Base-by-base conservation (phyloP, 1,140 invertebrate genomes). In the Pogonognathellus flavescens region DNA sequence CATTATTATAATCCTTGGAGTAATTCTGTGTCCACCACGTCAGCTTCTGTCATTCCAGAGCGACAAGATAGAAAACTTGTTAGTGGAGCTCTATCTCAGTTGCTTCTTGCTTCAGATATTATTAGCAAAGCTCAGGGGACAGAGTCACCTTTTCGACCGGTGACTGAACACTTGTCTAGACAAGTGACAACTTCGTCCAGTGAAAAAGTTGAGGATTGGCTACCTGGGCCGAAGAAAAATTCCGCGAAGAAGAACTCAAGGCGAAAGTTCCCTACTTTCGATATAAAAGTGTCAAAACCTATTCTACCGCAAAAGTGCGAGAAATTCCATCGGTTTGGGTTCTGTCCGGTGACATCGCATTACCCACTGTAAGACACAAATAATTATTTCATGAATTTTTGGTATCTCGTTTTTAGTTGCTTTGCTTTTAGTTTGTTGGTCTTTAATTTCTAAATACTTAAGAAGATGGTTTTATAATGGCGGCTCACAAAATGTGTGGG, bases 291-390 rank as follows among this genome's bases (percentile, higher is more conserved):
- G 82, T 18, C 18, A 22, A 86, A 22, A 16, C 25, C 59, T 10
- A 20, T 22, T 41, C 50, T 87, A 0, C 88, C 88, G 11, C 22
- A 70, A 50, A 87, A 87, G n/a, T 89, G 88, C 82, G 87, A 88
- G 7, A 87, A 88, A 76, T 89, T 89, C 59, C 84, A 88, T 41
- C 41, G 86, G 55, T 89, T 86, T 84, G 88, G 88, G 6, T 89
- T 89, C 55, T 89, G 88, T 82, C 87, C 87, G 0, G 84, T 89
- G 13, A 87, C 84, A 0, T 60, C 86, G 13, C 82, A 87, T 20
- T 89, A 89, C 57, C 88, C 88, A 5, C 18, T 86, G 88, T 89
- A 85, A 89, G 87, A 82, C 14, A 22, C 52, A 6, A 41, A 41
- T 41, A 41, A 41, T 3, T 41, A 6, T 41, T 41, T 20, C 22